Evolutionary conservation across 2,797 vertebrate species (phyloP).

Genomic region (Pteronotus mesoamericanus): DNA sequence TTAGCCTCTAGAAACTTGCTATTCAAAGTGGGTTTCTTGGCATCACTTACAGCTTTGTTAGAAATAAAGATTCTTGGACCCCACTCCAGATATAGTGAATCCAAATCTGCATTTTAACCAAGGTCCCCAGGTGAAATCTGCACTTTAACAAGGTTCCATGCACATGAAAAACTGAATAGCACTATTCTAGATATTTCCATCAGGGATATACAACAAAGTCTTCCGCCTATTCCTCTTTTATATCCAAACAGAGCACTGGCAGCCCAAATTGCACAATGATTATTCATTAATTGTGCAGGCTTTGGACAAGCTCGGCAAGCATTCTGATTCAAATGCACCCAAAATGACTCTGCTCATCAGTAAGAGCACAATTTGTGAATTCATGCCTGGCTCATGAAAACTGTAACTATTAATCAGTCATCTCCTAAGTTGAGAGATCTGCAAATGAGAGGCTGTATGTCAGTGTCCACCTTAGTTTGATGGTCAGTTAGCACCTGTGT

Average conservation of each 20-base stretch:
- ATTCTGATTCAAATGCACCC: slow-evolving; percentile 8
- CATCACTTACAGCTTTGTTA: background rate
- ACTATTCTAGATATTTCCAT: background rate
- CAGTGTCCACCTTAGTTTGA: background rate
- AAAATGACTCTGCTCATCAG: background rate
- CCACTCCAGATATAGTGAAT: background rate
- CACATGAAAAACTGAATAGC: background rate
- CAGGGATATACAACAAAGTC: background rate
- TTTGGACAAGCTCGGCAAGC: slow-evolving; percentile 1
- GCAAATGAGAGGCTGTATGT: background rate
- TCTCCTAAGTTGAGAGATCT: background rate
- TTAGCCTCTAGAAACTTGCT: background rate
- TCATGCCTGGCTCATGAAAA: slow-evolving; percentile 13
- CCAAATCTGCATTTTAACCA: background rate
- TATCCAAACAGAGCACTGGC: background rate
- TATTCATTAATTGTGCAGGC: background rate
- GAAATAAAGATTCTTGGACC: background rate
- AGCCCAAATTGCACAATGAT: slow-evolving; percentile 28
- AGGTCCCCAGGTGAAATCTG: no score
- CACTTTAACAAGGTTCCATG: background rate
- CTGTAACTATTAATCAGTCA: background rate
- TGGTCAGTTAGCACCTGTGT: background rate
- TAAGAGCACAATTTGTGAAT: background rate
- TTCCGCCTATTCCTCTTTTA: background rate
- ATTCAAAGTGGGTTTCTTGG: background rate